A percentile compares a stretch with the other conserved stretches of the same genome.
These are phyloP conservation scores for Spodoptera litura DNA, from an alignment of 1,140 invertebrate genomes.

Conservation along the genomic window DNA sequence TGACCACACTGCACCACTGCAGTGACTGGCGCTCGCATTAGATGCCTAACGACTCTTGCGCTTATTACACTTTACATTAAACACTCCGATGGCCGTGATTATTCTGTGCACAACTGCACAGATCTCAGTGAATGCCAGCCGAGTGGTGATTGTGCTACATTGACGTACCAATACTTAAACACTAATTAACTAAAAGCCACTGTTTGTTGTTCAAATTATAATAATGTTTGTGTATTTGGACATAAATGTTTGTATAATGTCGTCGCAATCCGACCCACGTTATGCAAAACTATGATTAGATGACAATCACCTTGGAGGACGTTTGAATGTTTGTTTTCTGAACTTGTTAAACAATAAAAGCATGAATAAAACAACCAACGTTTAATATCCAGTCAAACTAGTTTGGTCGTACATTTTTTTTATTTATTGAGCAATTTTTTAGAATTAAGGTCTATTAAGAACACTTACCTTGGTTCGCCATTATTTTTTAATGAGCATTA, in stretches of 20 bases:
- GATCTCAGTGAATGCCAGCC: constrained; percentile 13
- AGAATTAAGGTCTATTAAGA: neutral
- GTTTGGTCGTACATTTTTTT: neutral
- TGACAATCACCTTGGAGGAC: constrained; percentile 28
- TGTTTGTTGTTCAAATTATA: too few relatives aligned
- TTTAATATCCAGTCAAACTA: neutral
- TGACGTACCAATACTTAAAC: neutral
- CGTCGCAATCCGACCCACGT: neutral
- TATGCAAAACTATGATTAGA: constrained; percentile 5
- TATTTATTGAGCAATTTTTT: neutral
- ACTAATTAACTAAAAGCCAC: too few relatives aligned
- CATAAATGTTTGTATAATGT: constrained; percentile 19
- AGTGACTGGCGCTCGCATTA: constrained; percentile 25
- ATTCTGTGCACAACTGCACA: constrained; percentile 30
- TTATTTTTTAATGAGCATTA: constrained; percentile 1
- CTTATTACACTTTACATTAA: constrained; percentile 48
- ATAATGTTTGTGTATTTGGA: neutral
- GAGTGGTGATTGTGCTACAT: constrained; percentile 13
- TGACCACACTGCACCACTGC: neutral
- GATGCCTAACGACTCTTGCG: constrained; percentile 11
- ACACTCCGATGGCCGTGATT: constrained; percentile 62
- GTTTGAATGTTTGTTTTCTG: constrained; percentile 2
- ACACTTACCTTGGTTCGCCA: neutral
- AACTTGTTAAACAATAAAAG: neutral
- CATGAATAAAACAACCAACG: neutral